A percentile compares a stretch with the other conserved stretches of the same genome.
Conservation (phyloP, 1,140 invertebrate genomes). For the Hycleus cichorii region DNA sequence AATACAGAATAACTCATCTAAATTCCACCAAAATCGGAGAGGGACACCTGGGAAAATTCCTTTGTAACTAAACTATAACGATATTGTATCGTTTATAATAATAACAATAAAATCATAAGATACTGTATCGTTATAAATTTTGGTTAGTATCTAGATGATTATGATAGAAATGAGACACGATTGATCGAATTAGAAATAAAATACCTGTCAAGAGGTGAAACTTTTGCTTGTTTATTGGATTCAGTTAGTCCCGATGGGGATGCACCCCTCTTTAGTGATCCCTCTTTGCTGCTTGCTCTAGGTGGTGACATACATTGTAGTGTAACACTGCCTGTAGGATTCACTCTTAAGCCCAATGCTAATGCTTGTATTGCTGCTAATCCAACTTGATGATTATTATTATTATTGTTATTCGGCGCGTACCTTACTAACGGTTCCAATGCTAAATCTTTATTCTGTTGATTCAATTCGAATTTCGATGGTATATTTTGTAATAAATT, state of each 20-base stretch:
- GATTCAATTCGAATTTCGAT: conserved; percentile 49
- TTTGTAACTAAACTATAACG: no score
- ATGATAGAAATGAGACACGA: no score
- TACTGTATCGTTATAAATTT: no score
- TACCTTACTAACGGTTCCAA: conserved; percentile 40
- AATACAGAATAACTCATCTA: no score
- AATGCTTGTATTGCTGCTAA: conserved; percentile 55
- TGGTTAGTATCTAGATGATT: no score
- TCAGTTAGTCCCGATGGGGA: conserved; percentile 35
- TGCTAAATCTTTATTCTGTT: conserved; percentile 44
- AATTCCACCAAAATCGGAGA: no score
- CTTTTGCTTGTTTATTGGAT: conserved; percentile 37
- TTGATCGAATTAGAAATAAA: no score
- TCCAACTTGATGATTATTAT: conserved; percentile 54
- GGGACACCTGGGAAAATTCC: no score
- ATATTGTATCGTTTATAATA: no score
- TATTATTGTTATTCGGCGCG: conserved; percentile 35
- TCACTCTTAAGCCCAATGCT: conserved; percentile 41
- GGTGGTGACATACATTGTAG: conserved; percentile 37
- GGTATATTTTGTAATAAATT: conserved; percentile 53
- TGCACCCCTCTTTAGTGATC: conserved; percentile 37
- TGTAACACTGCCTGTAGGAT: conserved; percentile 37
- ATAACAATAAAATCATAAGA: no score
- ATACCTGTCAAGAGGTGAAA: conserved; percentile 41
- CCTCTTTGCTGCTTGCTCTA: conserved; percentile 41